Base-by-base conservation (phyloP, 2,113 vertebrate species). In the Hypanus sabinus region DNA sequence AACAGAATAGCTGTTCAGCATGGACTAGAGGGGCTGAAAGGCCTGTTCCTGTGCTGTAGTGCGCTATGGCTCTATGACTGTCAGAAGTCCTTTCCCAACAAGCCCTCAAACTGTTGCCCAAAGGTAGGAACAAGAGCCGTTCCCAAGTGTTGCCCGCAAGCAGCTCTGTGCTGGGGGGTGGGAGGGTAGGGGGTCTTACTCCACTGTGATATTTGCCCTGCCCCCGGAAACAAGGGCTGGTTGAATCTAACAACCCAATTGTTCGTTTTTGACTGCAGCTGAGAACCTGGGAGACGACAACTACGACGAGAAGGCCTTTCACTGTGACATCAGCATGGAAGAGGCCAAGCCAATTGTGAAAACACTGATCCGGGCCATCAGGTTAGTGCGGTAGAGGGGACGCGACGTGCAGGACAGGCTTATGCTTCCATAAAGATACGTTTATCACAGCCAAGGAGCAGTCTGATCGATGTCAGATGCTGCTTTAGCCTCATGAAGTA, bases 301-400 rank as follows among this genome's bases (percentile, higher is more conserved):
- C 0, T 94, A 96, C 0, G 99, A 99, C 95, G 98, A 99, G 95
- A 98, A 98, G 96, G 95, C 97, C 57, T 98, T 96, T 90, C 96
- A 98, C 94, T 98, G 97, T 62, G 99, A 99, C 5, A 97, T 99
- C 94, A 97, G 97, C 30, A 98, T 99, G 80, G 98, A 98, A 0
- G 98, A 99, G 18, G 96, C 99, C 94, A 98, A 98, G 96, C 98
- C 98, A 0, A 97, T 98, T 0, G 98, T 99, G 95, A 99, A 99
- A 96, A 98, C 97, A 0, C 96, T 99, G 46, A 99, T 99, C 95
- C 96, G 98, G 79, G 98, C 98, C 0, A 97, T 99, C 95, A 98
- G 98, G 98, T 99, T 95, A 96, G 97, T 75, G 80, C 4, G 77
- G 93, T 93, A 92, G 93, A 94, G 90, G 90, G 70, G 90, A 55